phyloP scores from a whole-genome alignment of 92 coral and sea anemone species.

The Muricea muricata region DNA sequence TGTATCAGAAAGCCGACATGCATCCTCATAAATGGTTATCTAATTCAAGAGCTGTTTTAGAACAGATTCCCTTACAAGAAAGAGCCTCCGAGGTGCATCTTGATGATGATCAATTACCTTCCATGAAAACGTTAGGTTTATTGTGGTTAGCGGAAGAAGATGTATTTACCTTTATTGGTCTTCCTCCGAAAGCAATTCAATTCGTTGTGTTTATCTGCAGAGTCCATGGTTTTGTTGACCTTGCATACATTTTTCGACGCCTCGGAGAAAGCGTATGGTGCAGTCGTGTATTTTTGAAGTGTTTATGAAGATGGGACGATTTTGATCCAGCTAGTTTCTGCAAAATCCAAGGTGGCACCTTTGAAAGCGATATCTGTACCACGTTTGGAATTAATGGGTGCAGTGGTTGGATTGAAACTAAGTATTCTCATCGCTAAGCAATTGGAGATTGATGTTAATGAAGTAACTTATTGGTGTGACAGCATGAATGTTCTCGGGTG shows the following conservation, averaged over 20 bases:
- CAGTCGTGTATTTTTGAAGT: not conserved
- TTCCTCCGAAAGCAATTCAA: not conserved
- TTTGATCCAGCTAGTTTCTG: constrained; percentile 36
- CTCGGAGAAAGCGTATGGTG: too few relatives aligned
- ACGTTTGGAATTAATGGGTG: constrained; percentile 70
- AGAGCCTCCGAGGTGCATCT: constrained; percentile 49
- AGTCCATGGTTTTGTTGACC: too few relatives aligned
- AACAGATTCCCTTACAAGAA: constrained; percentile 27
- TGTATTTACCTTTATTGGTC: constrained; percentile 29
- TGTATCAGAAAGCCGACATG: constrained; percentile 33
- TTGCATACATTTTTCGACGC: too few relatives aligned
- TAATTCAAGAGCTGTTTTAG: not conserved
- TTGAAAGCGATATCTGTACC: too few relatives aligned
- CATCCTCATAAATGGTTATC: constrained; percentile 36
- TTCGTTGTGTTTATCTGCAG: too few relatives aligned
- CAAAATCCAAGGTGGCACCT: constrained; percentile 64
- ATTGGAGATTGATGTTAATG: constrained; percentile 6
- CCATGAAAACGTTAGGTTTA: constrained; percentile 54
- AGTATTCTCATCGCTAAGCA: constrained; percentile 44
- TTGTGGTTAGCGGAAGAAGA: constrained; percentile 51
- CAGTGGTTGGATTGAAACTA: constrained; percentile 67
- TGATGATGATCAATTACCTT: constrained; percentile 61
- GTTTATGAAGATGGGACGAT: not conserved
- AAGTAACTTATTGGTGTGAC: not conserved
- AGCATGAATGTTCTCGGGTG: constrained; percentile 9